Evolutionary conservation across 2,797 vertebrate species (phyloP).

Genomic region (Paramormyrops hopkinsi): DNA sequence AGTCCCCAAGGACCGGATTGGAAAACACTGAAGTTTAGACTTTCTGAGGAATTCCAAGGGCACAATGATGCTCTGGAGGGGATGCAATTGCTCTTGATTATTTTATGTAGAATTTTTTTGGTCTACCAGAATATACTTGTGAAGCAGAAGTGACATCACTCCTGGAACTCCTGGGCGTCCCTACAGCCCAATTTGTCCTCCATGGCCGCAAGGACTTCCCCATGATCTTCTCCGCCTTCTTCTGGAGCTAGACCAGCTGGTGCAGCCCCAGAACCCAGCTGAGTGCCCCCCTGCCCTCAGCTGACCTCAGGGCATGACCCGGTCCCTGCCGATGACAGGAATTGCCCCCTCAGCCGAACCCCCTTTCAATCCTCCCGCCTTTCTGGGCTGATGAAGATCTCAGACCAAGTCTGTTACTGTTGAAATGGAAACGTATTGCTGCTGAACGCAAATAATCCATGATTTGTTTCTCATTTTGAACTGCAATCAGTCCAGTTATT

Average conservation of each 20-base stretch:
- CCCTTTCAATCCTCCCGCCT: not conserved
- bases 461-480: not conserved
- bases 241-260: slow-evolving; percentile 10
- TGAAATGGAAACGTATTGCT: not conserved
- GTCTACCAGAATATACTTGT: not conserved
- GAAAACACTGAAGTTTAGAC: not conserved
- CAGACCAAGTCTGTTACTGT: not conserved
- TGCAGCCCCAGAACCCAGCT: not conserved
- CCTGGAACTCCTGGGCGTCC: slow-evolving; percentile 18
- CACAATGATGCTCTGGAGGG: not conserved
- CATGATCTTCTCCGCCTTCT: slow-evolving; percentile 23
- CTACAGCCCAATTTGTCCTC: slow-evolving; percentile 5
- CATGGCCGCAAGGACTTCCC: not conserved
- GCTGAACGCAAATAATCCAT: not conserved
- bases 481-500: not conserved
- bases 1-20: not conserved
- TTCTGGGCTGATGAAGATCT: not conserved
- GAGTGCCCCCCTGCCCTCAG: not conserved
- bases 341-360: not conserved
- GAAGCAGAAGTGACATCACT: slow-evolving; percentile 16
- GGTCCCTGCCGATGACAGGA: not conserved
- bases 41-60: not conserved
- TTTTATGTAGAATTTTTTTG: not conserved
- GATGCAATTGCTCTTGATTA: not conserved
- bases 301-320: not conserved